phyloP scores from a whole-genome alignment of 2,888 invertebrate genomes.

The Phoronis australis region DNA sequence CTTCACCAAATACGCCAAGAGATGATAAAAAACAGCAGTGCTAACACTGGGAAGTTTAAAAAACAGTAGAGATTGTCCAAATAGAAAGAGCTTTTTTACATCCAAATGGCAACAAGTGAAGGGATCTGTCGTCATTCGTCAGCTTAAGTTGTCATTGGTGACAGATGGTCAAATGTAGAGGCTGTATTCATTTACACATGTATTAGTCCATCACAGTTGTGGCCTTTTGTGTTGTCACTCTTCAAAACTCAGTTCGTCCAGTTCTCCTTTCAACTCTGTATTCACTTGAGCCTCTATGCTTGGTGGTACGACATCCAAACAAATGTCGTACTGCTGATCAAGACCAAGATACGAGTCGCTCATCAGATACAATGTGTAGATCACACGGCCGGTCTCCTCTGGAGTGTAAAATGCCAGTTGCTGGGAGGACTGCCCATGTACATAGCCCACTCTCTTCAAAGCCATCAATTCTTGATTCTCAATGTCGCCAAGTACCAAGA shows the following conservation, averaged over 20 bases:
- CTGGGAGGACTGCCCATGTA: conserved; percentile 26
- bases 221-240: too few relatives aligned
- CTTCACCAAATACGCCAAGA: too few relatives aligned
- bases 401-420: conserved; percentile 63
- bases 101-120: too few relatives aligned
- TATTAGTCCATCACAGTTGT: too few relatives aligned
- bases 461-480: conserved; percentile 71
- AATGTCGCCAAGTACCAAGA: conserved; percentile 74
- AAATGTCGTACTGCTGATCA: conserved; percentile 77
- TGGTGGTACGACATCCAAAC: conserved; percentile 44
- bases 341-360: conserved; percentile 90
- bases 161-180: too few relatives aligned
- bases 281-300: conserved; percentile 43
- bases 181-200: too few relatives aligned
- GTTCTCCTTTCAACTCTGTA: conserved; percentile 30
- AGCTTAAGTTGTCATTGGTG: too few relatives aligned
- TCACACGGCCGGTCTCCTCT: conserved; percentile 59
- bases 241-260: conserved; percentile 23
- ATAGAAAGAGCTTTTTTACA: too few relatives aligned
- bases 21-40: too few relatives aligned
- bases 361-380: conserved; percentile 76
- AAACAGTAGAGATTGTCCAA: too few relatives aligned
- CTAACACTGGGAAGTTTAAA: too few relatives aligned
- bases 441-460: conserved; percentile 65
- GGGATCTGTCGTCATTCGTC: too few relatives aligned